These are phyloP conservation scores for Oxytorus armatus DNA, from an alignment of 2,888 invertebrate genomes.

Conservation along the genomic window DNA sequence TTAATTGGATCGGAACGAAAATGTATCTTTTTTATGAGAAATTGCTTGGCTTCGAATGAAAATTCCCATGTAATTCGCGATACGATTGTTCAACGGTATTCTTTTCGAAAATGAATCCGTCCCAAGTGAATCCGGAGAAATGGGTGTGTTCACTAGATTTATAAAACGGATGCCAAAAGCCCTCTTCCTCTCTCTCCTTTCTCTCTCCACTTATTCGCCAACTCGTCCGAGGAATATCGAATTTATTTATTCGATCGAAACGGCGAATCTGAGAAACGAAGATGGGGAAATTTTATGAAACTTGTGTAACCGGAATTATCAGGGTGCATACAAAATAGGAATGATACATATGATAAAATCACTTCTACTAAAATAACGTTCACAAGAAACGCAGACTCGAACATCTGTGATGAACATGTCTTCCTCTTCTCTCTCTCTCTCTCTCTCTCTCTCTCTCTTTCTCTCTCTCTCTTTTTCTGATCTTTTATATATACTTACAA, in stretches of 20 bases:
- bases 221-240: conserved; percentile 21
- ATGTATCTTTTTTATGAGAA: background rate
- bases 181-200: background rate
- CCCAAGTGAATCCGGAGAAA: conserved; percentile 12
- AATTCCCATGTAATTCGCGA: conserved; percentile 3
- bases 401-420: background rate
- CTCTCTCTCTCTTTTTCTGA: too few species aligned
- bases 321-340: background rate
- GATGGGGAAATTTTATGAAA: conserved; percentile 4
- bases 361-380: conserved; percentile 3
- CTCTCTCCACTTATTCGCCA: background rate
- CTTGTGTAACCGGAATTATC: conserved; percentile 31
- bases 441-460: too few species aligned
- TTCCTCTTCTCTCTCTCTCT: too few species aligned
- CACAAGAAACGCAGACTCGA: conserved; percentile 2
- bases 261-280: conserved; percentile 19
- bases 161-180: conserved; percentile 22
- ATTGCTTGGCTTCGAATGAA: background rate
- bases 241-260: conserved; percentile 53
- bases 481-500: too few species aligned
- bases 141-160: conserved; percentile 7
- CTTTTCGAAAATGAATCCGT: conserved; percentile 17
- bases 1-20: background rate
- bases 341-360: background rate
- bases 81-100: conserved; percentile 10